Evolutionary conservation across 2,797 vertebrate genomes (phyloP), one percentile per base, ranked within the genome.

Genomic region (Poeciliopsis gracilis): DNA sequence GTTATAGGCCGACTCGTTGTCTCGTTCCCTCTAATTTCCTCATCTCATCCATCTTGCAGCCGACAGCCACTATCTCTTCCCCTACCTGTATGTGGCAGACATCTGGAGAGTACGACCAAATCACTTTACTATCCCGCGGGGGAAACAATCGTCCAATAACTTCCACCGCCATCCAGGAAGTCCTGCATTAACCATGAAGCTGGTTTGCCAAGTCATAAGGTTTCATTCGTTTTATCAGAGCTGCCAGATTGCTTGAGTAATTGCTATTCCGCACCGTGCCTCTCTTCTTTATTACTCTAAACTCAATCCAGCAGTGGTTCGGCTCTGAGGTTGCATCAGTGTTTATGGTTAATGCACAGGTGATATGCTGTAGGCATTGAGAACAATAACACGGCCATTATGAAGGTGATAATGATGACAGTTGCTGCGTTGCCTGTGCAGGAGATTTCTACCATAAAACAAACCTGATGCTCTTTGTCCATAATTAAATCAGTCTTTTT

Each of bases 181-280:
- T 87, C 77, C 84, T 91, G 86, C 81, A 93, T 93, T 93, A 90
- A 91, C 86, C 86, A 92, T 90, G 87, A 89, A 90, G 90, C 86
- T 76, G 78, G 79, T 88, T 86, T 90, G 87, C 87, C 90, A 90
- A 91, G 85, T 90, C 89, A 91, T 88, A 90, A 84, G 86, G 84
- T 87, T 92, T 86, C 82, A 87, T 88, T 87, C 75, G 79, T 86
- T 86, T 89, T 84, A 92, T 91, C 91, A 82, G 85, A 86, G 72
- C 84, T 91, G 90, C 78, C 87, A 87, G 79, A 84, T 75, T 83
- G 82, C 85, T 84, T 90, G 87, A 91, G 87, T 88, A 87, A 89
- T 90, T 88, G 81, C 87, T 82, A 77, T 89, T 88, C 78, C 86
- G 87, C 78, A 78, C 75, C 46, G 82, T 72, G 82, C 81, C 82